phyloP scores from a whole-genome alignment of 2,113 vertebrate genomes.

The Hippocampus comes region DNA sequence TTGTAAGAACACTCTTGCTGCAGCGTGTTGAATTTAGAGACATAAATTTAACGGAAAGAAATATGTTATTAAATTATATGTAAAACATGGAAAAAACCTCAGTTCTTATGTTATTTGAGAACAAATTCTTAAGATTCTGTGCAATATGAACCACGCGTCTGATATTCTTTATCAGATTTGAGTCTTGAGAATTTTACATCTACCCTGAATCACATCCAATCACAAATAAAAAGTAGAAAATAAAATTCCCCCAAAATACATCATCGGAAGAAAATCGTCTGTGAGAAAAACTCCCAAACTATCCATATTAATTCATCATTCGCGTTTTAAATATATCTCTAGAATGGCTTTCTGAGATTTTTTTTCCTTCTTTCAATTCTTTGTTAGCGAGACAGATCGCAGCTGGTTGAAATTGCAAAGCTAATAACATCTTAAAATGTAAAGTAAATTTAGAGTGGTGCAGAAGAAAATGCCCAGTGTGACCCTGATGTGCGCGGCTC shows the following conservation, averaged over 20 bases:
- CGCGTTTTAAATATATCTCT: background rate
- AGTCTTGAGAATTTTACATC: background rate
- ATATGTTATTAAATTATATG: background rate
- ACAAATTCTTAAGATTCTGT: background rate
- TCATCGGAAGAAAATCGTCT: background rate
- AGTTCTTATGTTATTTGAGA: background rate
- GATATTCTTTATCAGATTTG: background rate
- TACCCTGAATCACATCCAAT: background rate
- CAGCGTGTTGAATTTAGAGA: background rate
- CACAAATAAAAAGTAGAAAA: background rate
- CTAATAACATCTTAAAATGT: conserved; percentile 20
- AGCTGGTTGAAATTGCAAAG: background rate
- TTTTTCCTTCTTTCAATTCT: background rate
- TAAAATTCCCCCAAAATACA: background rate
- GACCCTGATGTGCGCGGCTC: conserved; percentile 9
- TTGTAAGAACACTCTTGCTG: no score
- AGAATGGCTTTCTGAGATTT: background rate
- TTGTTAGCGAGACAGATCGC: background rate
- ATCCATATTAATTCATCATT: background rate
- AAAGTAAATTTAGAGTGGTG: conserved; percentile 30
- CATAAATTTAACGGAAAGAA: background rate
- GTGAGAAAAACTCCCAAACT: background rate
- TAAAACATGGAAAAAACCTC: background rate
- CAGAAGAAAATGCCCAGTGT: conserved; percentile 30
- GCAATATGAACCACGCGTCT: background rate